phyloP scores from a whole-genome alignment of 2,113 vertebrate genomes.

The Hystrix brachyura region DNA sequence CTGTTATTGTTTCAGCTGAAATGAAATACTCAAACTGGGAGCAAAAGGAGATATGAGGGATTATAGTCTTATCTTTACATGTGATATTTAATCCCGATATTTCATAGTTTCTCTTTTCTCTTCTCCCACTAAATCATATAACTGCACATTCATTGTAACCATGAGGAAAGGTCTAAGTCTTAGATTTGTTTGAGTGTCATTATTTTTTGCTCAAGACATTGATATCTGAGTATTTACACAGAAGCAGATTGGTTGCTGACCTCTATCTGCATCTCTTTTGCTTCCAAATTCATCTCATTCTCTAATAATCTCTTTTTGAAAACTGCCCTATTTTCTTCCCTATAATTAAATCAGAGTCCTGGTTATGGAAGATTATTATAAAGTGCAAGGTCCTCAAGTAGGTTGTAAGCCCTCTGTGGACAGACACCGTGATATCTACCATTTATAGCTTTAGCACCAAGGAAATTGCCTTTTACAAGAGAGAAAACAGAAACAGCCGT shows the following conservation, averaged over 20 bases:
- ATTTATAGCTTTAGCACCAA: background rate
- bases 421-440: background rate
- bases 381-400: background rate
- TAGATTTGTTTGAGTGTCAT: background rate
- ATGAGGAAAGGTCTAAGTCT: background rate
- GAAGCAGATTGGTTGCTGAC: background rate
- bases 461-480: background rate
- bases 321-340: background rate
- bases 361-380: background rate
- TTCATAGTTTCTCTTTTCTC: background rate
- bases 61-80: background rate
- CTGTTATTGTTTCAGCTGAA: background rate
- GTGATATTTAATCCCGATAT: background rate
- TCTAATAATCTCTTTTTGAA: background rate
- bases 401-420: background rate
- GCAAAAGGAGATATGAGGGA: background rate
- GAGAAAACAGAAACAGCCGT: background rate
- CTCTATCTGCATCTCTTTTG: background rate
- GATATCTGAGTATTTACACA: constrained; percentile 12
- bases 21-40: background rate
- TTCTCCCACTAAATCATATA: background rate
- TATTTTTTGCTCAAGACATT: background rate
- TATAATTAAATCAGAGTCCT: background rate
- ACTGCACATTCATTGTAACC: background rate
- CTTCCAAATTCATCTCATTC: constrained; percentile 53